phyloP scores from a whole-genome alignment of 2,113 vertebrate genomes.

The Glaucidium brasilianum region DNA sequence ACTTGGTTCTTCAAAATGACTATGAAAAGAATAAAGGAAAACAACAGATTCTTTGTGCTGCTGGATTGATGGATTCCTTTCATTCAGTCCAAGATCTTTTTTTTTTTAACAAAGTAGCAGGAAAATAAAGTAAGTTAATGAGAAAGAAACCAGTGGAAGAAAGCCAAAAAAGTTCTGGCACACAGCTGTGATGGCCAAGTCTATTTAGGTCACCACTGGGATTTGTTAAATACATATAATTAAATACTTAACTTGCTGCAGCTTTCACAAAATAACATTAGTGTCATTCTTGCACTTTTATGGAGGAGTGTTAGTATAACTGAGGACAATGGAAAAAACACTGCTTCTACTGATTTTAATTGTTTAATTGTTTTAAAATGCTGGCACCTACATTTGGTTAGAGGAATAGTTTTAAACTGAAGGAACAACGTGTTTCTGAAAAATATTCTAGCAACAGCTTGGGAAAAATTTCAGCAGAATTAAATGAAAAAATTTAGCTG shows the following conservation, averaged over 20 bases:
- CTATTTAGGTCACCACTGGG: background rate
- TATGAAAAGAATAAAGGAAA: constrained; percentile 22
- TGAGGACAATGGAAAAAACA: background rate
- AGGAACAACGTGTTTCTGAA: background rate
- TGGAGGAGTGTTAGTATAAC: background rate
- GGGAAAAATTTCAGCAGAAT: background rate
- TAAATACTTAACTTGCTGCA: background rate
- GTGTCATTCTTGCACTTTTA: background rate
- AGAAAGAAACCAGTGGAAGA: background rate
- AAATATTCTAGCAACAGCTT: background rate
- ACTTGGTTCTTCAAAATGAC: background rate
- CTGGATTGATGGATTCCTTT: background rate
- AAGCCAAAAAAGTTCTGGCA: background rate
- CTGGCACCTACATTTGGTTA: background rate
- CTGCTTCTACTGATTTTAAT: background rate
- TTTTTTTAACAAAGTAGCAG: background rate
- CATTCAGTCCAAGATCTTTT: background rate
- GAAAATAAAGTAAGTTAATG: background rate
- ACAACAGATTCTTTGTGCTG: constrained; percentile 25
- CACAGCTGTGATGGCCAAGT: background rate
- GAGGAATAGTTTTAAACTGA: background rate
- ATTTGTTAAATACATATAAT: background rate
- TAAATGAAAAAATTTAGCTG: background rate
- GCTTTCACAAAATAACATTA: background rate
- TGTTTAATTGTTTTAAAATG: background rate